Conservation (phyloP, 2,113 vertebrate genomes). For the Madoqua kirkii region DNA sequence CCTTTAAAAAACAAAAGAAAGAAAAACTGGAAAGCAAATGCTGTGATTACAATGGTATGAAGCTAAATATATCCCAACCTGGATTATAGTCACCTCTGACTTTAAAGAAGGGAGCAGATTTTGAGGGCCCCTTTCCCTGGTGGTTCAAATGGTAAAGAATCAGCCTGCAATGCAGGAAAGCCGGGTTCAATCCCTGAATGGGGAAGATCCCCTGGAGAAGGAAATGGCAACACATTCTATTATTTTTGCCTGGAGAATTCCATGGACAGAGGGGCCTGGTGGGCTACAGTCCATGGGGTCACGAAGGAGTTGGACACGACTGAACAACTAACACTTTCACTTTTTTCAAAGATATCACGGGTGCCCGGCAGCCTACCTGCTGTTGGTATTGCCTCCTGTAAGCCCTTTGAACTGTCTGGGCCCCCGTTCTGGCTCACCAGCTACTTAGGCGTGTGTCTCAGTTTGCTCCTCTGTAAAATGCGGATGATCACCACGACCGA, state of each 20-base stretch:
- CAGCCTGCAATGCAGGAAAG: not conserved
- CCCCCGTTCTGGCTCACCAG: not conserved
- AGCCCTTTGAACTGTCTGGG: not conserved
- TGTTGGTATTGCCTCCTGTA: not conserved
- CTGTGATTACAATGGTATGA: not conserved
- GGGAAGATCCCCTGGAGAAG: not conserved
- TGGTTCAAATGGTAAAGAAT: not conserved
- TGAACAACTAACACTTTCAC: not conserved
- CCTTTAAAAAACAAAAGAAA: not conserved
- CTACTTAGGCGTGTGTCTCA: not conserved
- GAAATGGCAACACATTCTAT: not conserved
- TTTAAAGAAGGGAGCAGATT: not conserved
- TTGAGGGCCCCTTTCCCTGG: not conserved
- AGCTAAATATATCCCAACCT: not conserved
- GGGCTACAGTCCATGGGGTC: not conserved
- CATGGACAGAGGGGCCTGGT: not conserved
- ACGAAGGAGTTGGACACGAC: not conserved
- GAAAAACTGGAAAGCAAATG: not conserved
- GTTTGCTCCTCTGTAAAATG: not conserved
- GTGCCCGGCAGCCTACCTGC: not conserved
- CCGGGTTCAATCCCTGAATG: not conserved
- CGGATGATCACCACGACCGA: rapidly evolving
- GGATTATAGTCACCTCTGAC: not conserved
- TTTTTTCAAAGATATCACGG: not conserved
- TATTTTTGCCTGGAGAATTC: not conserved